phyloP scores from a whole-genome alignment of 2,888 invertebrate genomes.

The Yponomeuta cagnagella region DNA sequence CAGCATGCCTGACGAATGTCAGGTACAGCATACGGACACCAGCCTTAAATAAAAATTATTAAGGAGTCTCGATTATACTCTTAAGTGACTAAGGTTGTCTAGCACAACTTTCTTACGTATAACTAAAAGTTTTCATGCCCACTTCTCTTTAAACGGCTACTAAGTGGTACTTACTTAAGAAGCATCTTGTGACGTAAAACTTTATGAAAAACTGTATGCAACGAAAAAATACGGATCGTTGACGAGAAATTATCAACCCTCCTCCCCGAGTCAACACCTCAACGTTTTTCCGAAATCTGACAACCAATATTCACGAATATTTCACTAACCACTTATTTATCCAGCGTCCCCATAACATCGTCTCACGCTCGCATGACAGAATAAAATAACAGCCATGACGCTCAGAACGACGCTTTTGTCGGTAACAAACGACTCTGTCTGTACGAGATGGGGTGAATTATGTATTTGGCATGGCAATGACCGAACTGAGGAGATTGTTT shows the following conservation, averaged over 20 bases:
- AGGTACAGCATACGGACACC: too few species aligned
- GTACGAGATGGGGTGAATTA: not conserved
- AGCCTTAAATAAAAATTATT: too few species aligned
- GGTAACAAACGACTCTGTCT: slow-evolving; percentile 30
- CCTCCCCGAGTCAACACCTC: not conserved
- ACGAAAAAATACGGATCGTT: not conserved
- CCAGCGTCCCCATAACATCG: slow-evolving; percentile 26
- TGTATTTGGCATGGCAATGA: not conserved
- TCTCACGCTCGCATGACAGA: slow-evolving; percentile 28
- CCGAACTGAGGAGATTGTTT: not conserved
- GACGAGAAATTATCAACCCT: not conserved
- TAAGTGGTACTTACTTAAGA: too few species aligned
- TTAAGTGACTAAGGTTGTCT: too few species aligned
- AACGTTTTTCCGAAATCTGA: not conserved
- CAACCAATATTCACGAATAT: slow-evolving; percentile 22
- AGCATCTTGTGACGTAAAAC: too few species aligned
- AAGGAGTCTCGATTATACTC: too few species aligned
- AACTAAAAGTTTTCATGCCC: too few species aligned
- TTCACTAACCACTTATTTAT: slow-evolving; percentile 26
- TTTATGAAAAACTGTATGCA: too few species aligned
- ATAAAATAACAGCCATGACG: slow-evolving; percentile 35
- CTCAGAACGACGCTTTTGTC: slow-evolving; percentile 31
- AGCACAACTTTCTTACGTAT: too few species aligned
- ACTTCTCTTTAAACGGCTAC: too few species aligned
- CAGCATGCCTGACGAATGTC: too few species aligned